These are phyloP conservation scores for Aquatica leii DNA, from an alignment of 2,888 invertebrate species.

Conservation along the genomic window DNA sequence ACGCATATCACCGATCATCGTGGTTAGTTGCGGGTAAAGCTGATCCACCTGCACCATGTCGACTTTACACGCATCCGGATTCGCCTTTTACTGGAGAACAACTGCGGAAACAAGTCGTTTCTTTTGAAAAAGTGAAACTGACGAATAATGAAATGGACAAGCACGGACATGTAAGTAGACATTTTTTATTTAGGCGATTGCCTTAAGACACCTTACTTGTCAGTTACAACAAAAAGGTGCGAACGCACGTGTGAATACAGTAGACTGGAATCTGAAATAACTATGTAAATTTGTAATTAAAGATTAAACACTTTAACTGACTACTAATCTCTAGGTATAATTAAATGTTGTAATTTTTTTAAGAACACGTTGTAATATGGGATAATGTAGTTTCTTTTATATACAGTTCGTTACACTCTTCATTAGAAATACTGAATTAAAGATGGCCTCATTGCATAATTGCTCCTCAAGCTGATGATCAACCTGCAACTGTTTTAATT, in stretches of 20 bases:
- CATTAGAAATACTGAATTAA: conserved; percentile 19
- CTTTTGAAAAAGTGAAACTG: conserved; percentile 84
- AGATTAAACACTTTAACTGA: conserved; percentile 30
- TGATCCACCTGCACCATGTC: conserved; percentile 75
- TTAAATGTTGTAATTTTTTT: conserved; percentile 27
- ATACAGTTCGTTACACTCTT: conserved; percentile 33
- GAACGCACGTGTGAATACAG: too few relatives aligned
- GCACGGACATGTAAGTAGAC: conserved; percentile 72
- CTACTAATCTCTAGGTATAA: conserved; percentile 22
- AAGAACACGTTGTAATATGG: too few relatives aligned
- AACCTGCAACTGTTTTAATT: too few relatives aligned
- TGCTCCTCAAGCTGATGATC: too few relatives aligned
- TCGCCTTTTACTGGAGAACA: conserved; percentile 83
- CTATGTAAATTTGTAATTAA: conserved; percentile 30
- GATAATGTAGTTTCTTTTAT: conserved; percentile 17
- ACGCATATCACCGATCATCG: conserved; percentile 84
- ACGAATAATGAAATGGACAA: conserved; percentile 86
- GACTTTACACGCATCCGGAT: conserved; percentile 82
- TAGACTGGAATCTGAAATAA: too few relatives aligned
- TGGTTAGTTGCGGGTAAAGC: conserved; percentile 87
- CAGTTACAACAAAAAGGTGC: too few relatives aligned
- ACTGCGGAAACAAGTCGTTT: conserved; percentile 78
- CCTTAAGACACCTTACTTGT: too few relatives aligned
- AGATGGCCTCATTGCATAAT: too few relatives aligned
- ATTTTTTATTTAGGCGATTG: neutral